A percentile compares a stretch with the other conserved stretches of the same genome.
Evolutionary conservation across 2,797 vertebrate species (phyloP).

Genomic region (Enteromius viviparus): DNA sequence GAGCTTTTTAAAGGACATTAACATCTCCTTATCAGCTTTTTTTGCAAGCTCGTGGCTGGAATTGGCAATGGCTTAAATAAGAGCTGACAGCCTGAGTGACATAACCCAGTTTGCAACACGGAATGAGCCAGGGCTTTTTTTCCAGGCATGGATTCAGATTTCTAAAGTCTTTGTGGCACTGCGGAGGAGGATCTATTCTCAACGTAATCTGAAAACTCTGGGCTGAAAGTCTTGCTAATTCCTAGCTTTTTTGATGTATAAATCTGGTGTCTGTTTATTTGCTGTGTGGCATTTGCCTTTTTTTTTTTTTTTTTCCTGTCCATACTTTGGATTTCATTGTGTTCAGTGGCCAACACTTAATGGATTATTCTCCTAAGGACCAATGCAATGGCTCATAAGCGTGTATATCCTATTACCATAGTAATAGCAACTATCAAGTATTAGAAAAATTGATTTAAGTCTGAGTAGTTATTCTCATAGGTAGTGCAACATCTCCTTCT

Average conservation of each 20-base stretch:
- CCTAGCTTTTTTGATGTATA: not conserved
- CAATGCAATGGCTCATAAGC: not conserved
- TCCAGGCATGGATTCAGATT: slow-evolving; percentile 13
- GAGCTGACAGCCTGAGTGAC: slow-evolving; percentile 18
- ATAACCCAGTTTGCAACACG: slow-evolving; percentile 7
- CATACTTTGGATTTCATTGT: not conserved
- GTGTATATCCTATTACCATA: not conserved
- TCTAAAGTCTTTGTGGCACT: not conserved
- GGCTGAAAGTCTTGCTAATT: not conserved
- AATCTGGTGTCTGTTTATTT: not conserved
- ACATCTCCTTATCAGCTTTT: not conserved
- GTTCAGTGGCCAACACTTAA: not conserved
- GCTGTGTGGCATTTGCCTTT: not conserved
- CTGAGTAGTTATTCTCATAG: not conserved
- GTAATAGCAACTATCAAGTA: not conserved
- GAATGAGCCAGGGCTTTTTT: not conserved
- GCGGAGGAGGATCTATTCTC: not conserved
- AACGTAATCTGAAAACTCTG: not conserved
- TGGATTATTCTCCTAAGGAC: not conserved
- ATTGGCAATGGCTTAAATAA: not conserved
- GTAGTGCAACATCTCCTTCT: not conserved
- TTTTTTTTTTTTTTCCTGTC: too few relatives aligned
- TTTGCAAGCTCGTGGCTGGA: not conserved
- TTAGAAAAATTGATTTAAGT: not conserved
- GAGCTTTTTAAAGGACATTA: not conserved